Percentiles rank a stretch among this genome's conserved stretches.
phyloP scores from a whole-genome alignment of 2,888 invertebrate genomes.

The Thelaira solivaga region DNA sequence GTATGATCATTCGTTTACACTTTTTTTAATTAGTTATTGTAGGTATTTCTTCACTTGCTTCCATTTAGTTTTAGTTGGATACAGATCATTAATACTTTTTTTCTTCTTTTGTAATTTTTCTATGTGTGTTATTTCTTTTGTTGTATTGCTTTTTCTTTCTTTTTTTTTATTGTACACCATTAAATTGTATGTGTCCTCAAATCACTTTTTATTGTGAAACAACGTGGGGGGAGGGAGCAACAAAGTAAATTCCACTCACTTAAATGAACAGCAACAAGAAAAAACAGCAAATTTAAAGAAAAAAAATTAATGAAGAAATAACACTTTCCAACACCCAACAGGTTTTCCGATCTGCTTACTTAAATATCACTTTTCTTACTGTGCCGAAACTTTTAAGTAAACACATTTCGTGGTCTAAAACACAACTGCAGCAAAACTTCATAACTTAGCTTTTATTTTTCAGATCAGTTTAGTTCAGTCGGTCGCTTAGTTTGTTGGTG shows the following conservation, averaged over 20 bases:
- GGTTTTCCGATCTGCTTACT: slow-evolving; percentile 62
- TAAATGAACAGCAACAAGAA: slow-evolving; percentile 28
- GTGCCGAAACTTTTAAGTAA: slow-evolving; percentile 63
- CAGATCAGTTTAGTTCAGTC: slow-evolving; percentile 43
- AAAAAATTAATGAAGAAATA: slow-evolving; percentile 47
- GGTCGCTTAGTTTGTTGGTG: slow-evolving; percentile 41
- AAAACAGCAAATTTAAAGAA: slow-evolving; percentile 14
- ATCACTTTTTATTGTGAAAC: slow-evolving; percentile 59
- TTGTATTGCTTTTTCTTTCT: slow-evolving; percentile 36
- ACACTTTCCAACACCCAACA: slow-evolving; percentile 63
- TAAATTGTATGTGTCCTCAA: slow-evolving; percentile 54
- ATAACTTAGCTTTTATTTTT: slow-evolving; percentile 60
- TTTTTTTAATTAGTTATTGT: slow-evolving; percentile 22
- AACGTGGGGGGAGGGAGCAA: slow-evolving; percentile 58
- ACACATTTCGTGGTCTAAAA: slow-evolving; percentile 63
- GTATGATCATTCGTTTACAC: slow-evolving; percentile 14
- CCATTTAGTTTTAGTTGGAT: slow-evolving; percentile 44
- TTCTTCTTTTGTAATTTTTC: slow-evolving; percentile 20
- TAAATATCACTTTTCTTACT: slow-evolving; percentile 63
- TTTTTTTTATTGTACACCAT: slow-evolving; percentile 21
- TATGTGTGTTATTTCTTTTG: slow-evolving; percentile 33
- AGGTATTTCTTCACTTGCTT: slow-evolving; percentile 27
- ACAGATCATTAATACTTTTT: slow-evolving; percentile 28
- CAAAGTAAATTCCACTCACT: slow-evolving; percentile 57
- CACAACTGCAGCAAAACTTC: slow-evolving; percentile 62